A percentile compares a stretch with the other conserved stretches of the same genome.
Conservation (phyloP, 1,140 invertebrate genomes). For the Brachystomella parvula region DNA sequence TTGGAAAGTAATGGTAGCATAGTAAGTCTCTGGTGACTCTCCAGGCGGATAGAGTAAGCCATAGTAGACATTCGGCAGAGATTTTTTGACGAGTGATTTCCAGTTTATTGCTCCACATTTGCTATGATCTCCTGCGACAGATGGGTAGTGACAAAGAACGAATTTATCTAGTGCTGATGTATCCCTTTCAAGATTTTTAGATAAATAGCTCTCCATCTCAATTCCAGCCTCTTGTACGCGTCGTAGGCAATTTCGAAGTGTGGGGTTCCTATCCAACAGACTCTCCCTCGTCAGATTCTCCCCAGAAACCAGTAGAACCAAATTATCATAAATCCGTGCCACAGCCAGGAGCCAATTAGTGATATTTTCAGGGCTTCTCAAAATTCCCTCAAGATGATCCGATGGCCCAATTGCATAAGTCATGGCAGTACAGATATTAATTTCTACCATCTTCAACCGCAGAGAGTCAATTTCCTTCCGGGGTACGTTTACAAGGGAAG, state of each 20-base stretch:
- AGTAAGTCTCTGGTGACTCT: not conserved
- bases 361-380: not conserved
- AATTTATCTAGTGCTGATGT: conserved; percentile 2
- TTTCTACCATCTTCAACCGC: conserved; percentile 19
- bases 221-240: conserved; percentile 15
- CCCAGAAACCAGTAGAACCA: conserved; percentile 4
- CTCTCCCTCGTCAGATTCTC: not conserved
- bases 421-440: conserved; percentile 16
- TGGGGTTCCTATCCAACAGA: not conserved
- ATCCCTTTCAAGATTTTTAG: not conserved
- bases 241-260: conserved; percentile 8
- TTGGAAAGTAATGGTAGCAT: not conserved
- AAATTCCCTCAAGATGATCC: not conserved
- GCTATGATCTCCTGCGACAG: not conserved
- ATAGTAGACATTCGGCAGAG: conserved; percentile 1
- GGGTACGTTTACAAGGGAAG: conserved; percentile 4
- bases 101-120: too few relatives aligned
- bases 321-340: conserved; percentile 21
- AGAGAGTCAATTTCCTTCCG: conserved; percentile 15
- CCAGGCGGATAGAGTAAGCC: not conserved
- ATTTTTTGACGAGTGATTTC: not conserved
- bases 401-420: conserved; percentile 12
- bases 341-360: conserved; percentile 6
- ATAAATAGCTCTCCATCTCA: not conserved
- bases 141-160: not conserved